Percentiles rank a stretch among this genome's conserved stretches.
These are phyloP conservation scores for Festucalex cinctus DNA, from an alignment of 2,113 vertebrate species.

Conservation along the genomic window DNA sequence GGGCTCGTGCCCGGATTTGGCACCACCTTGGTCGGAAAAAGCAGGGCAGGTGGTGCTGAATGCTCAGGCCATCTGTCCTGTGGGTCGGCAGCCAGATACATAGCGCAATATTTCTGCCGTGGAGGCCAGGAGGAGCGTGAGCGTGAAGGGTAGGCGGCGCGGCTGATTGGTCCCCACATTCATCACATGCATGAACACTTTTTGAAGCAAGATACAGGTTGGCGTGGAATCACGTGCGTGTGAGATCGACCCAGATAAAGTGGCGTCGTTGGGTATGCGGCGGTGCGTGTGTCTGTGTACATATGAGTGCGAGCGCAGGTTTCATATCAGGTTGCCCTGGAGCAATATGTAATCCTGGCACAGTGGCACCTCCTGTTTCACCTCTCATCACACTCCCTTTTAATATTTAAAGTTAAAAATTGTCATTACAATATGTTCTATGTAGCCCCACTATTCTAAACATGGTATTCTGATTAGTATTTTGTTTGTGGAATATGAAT, in stretches of 20 bases:
- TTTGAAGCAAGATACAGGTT: not conserved
- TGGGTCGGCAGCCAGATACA: constrained; percentile 49
- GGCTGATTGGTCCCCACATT: constrained; percentile 17
- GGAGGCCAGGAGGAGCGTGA: constrained; percentile 49
- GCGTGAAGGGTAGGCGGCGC: constrained; percentile 53
- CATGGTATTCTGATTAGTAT: too few species aligned
- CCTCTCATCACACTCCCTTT: not conserved
- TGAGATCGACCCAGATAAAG: constrained; percentile 59
- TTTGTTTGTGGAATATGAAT: too few species aligned
- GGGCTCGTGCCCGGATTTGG: constrained; percentile 39
- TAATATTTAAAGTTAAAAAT: too few species aligned
- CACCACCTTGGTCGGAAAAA: constrained; percentile 49
- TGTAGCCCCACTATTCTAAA: too few species aligned
- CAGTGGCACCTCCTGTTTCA: constrained; percentile 8
- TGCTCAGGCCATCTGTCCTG: constrained; percentile 63
- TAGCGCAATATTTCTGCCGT: constrained; percentile 26
- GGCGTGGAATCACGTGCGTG: constrained; percentile 24
- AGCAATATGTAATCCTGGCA: constrained; percentile 21
- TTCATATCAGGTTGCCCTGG: constrained; percentile 20
- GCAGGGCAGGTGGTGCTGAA: constrained; percentile 61
- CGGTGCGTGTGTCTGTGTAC: not conserved
- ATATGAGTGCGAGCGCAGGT: constrained; percentile 16
- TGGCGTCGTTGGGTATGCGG: constrained; percentile 21
- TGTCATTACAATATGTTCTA: too few species aligned
- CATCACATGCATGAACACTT: constrained; percentile 20